Evolutionary conservation across 1,140 invertebrate species (phyloP).

Genomic region (Bombus fervidus): DNA sequence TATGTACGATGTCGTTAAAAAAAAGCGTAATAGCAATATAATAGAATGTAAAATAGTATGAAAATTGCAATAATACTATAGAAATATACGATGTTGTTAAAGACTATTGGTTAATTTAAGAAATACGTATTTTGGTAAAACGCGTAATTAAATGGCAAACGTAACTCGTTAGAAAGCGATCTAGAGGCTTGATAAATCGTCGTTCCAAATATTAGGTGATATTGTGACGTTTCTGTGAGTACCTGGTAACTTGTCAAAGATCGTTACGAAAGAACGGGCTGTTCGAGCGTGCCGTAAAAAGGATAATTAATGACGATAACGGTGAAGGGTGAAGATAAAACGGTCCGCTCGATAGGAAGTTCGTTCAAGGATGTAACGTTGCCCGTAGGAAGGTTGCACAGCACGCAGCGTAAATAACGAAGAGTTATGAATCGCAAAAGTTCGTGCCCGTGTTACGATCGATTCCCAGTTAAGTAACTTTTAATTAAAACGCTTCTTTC

Average conservation of each 20-base stretch:
- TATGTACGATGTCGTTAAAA: background rate
- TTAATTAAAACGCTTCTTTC: background rate
- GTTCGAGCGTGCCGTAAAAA: background rate
- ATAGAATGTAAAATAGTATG: too few relatives aligned
- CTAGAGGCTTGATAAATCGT: background rate
- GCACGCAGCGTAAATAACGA: background rate
- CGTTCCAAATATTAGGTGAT: background rate
- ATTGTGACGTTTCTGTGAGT: background rate
- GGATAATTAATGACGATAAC: constrained; percentile 40
- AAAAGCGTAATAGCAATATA: too few relatives aligned
- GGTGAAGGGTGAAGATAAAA: constrained; percentile 30
- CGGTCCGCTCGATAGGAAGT: constrained; percentile 28
- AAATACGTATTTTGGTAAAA: too few relatives aligned
- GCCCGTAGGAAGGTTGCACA: constrained; percentile 1
- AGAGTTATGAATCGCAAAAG: constrained; percentile 8
- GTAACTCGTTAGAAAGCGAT: background rate
- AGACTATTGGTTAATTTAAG: too few relatives aligned
- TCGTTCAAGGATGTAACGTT: constrained; percentile 34
- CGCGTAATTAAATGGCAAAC: too few relatives aligned
- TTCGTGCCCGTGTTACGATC: background rate
- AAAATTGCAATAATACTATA: too few relatives aligned
- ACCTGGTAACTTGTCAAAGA: background rate
- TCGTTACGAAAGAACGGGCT: background rate
- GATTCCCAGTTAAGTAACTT: background rate
- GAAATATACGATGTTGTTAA: too few relatives aligned